Conservation (phyloP, 2,113 vertebrate genomes). For the Eolophus roseicapilla region DNA sequence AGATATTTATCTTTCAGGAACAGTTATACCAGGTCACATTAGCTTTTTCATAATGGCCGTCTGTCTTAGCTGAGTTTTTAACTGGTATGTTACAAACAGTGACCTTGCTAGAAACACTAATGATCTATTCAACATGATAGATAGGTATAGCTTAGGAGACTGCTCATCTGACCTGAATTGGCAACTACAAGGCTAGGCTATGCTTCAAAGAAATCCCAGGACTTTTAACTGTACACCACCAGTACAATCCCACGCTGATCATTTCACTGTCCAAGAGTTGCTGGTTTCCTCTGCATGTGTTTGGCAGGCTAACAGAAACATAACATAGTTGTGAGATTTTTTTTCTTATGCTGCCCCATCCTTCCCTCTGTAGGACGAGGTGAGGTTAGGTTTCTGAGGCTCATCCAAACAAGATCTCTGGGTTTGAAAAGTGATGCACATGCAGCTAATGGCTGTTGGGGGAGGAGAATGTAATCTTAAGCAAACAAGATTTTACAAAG, state of each 20-base stretch:
- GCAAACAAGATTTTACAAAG: neutral
- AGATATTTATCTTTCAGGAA: neutral
- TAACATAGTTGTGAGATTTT: neutral
- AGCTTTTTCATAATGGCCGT: neutral
- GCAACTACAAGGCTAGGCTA: neutral
- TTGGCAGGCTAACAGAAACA: neutral
- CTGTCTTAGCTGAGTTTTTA: neutral
- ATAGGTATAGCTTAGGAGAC: neutral
- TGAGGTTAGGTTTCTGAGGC: neutral
- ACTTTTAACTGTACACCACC: neutral
- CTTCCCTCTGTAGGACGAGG: neutral
- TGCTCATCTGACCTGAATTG: neutral
- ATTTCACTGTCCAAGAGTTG: neutral
- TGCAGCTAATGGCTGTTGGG: neutral
- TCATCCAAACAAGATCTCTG: neutral
- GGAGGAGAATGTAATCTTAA: neutral
- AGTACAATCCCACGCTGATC: neutral
- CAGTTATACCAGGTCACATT: neutral
- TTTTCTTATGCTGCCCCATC: neutral
- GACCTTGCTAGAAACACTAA: neutral
- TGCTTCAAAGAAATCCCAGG: neutral
- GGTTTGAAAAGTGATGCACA: neutral
- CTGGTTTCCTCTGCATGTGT: neutral
- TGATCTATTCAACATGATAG: neutral
- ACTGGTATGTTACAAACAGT: neutral